Evolutionary conservation across 2,797 vertebrate genomes (phyloP).

Genomic region (Tolypeutes matacus): DNA sequence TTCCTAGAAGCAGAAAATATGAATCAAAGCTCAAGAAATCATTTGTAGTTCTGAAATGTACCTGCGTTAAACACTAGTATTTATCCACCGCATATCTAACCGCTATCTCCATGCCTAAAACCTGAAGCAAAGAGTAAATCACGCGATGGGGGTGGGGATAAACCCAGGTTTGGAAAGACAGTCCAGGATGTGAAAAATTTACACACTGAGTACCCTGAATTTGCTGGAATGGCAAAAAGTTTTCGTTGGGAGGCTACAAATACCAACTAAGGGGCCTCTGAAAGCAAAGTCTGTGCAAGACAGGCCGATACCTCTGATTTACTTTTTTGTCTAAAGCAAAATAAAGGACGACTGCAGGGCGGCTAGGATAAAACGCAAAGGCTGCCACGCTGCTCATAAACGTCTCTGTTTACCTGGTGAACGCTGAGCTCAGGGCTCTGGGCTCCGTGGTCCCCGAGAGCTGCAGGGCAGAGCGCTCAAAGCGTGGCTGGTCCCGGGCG

Average conservation of each 20-base stretch:
- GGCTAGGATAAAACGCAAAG: constrained; percentile 69
- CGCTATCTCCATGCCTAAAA: background rate
- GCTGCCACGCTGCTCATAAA: constrained; percentile 71
- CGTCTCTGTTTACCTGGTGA: constrained; percentile 88
- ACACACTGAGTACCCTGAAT: background rate
- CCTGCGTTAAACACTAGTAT: background rate
- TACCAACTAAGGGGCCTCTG: background rate
- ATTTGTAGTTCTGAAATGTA: constrained; percentile 14
- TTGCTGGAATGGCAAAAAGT: background rate
- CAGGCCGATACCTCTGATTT: constrained; percentile 65
- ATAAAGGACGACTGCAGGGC: constrained; percentile 68
- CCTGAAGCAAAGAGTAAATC: background rate
- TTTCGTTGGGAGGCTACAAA: background rate
- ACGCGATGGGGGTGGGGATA: background rate
- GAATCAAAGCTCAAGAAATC: constrained; percentile 52
- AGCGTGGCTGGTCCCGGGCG: constrained; percentile 74
- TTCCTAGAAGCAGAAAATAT: constrained; percentile 47
- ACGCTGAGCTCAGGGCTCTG: constrained; percentile 74
- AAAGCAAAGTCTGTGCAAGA: background rate
- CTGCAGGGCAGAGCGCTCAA: constrained; percentile 74
- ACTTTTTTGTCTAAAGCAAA: constrained; percentile 78
- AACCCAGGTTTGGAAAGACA: background rate
- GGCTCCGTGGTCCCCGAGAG: constrained; percentile 81
- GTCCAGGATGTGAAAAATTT: background rate
- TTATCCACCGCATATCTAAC: background rate